Evolutionary conservation across 2,888 invertebrate species (phyloP).

Genomic region (Epirrita christyi): DNA sequence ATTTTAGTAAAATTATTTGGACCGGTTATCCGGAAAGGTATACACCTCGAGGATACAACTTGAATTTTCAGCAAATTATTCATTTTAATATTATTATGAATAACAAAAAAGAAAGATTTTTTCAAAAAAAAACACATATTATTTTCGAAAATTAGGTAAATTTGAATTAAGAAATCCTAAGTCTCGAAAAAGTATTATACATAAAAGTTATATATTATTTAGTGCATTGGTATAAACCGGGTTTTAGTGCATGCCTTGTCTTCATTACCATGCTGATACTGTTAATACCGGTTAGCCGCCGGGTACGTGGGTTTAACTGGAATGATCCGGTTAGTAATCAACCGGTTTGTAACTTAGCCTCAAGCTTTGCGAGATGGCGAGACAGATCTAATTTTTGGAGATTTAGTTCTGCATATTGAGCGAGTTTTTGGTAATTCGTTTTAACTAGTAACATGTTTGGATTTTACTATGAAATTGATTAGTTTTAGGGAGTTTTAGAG

Average conservation of each 20-base stretch:
- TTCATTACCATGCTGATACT: constrained; percentile 15
- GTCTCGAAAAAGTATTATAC: too few species aligned
- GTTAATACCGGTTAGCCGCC: constrained; percentile 7
- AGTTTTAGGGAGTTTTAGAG: too few species aligned
- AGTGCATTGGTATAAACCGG: constrained; percentile 1
- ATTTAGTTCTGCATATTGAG: constrained; percentile 16
- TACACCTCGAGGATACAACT: too few species aligned
- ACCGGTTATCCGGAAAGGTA: too few species aligned
- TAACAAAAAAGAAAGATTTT: too few species aligned
- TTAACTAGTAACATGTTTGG: not conserved
- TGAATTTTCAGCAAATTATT: too few species aligned
- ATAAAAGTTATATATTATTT: too few species aligned
- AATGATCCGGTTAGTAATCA: constrained; percentile 48
- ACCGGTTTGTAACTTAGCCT: constrained; percentile 37
- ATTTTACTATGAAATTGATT: too few species aligned
- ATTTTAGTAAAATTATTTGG: not conserved
- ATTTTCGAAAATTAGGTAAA: too few species aligned
- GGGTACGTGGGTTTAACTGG: constrained; percentile 29
- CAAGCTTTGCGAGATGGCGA: constrained; percentile 18
- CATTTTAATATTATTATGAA: too few species aligned
- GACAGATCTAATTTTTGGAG: constrained; percentile 26
- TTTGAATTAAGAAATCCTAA: too few species aligned
- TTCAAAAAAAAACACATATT: too few species aligned
- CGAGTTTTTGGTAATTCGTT: constrained; percentile 3
- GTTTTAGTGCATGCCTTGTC: not conserved